phyloP scores from a whole-genome alignment of 2,888 invertebrate species.

The Caenorhabditis japonica region DNA sequence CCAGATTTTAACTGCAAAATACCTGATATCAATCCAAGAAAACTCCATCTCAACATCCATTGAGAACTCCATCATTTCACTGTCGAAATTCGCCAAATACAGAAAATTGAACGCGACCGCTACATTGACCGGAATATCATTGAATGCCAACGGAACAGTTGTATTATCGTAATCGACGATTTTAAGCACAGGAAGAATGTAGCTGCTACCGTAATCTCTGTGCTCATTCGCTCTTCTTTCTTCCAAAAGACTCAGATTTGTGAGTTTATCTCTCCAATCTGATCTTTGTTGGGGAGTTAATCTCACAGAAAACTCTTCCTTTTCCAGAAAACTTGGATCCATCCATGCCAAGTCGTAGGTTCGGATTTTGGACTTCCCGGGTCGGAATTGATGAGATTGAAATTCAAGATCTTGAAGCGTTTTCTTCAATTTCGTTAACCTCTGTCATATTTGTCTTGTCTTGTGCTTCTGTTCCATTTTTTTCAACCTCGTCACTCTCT shows the following conservation, averaged over 20 bases:
- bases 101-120: constrained; percentile 68
- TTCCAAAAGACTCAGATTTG: constrained; percentile 45
- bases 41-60: constrained; percentile 71
- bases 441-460: constrained; percentile 16
- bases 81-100: constrained; percentile 74
- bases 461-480: constrained; percentile 3
- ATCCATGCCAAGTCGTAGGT: constrained; percentile 38
- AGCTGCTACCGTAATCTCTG: constrained; percentile 74
- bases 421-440: neutral
- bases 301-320: constrained; percentile 43
- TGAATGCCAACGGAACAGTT: constrained; percentile 72
- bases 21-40: constrained; percentile 69
- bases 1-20: neutral
- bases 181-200: constrained; percentile 71
- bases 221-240: constrained; percentile 37
- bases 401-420: constrained; percentile 20
- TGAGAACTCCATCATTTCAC: constrained; percentile 73
- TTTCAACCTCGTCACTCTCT: constrained; percentile 23
- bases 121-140: constrained; percentile 74
- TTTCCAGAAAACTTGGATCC: constrained; percentile 49
- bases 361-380: constrained; percentile 35
- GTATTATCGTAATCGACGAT: constrained; percentile 74
- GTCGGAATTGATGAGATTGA: constrained; percentile 14
- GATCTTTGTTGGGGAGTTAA: constrained; percentile 19
- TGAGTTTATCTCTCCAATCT: constrained; percentile 40